Base-by-base conservation (phyloP, 2,888 invertebrate genomes). In the Sinelater perroti region DNA sequence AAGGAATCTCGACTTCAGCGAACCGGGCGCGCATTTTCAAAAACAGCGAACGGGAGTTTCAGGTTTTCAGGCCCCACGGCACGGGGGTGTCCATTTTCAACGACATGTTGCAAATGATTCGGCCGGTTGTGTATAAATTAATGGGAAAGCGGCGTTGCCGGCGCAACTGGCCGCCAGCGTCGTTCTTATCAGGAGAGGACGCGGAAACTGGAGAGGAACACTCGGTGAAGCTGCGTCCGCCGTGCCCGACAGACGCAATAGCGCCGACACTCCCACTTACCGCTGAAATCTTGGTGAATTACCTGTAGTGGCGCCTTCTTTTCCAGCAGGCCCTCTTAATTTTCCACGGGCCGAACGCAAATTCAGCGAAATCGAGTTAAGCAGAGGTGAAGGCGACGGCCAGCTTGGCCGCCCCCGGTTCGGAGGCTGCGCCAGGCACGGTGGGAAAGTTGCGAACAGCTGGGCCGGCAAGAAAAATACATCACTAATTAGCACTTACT, bases 161-260 rank as follows among this genome's bases (percentile, higher is more conserved):
- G 36, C 26, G 21, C 14, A 45, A 38, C 38, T 30, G 46, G 16
- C 14, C 54, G 61, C 36, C 63, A 60, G 63, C 73, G 75, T 73
- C 72, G 71, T 74, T 69, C 66, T 72, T 68, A 70, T 68, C 64
- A 65, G 70, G 70, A 70, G 70, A 68, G 69, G 75, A 75, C 75
- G 76, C 73, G 75, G 72, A 75, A 74, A 75, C 75, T 72, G 72
- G 69, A 64, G 67, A 69, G 70, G 70, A 69, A 69, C 71, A 70
- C 69, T 70, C 60, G 67, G 62, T 68, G 75, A 71, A 65, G 73
- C 73, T 71, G 75, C 74, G 71, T 70, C 72, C 69, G 70, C 72
- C 68, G 68, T 63, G 57, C 53, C 66, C 63, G 63, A 63, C 67
- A 68, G 67, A 68, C 69, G 71, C 72, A 70, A 66, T 61, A 67